Evolutionary conservation across 2,888 invertebrate species (phyloP), one percentile per base, ranked within the genome.

Genomic region (Phytoseiulus persimilis): DNA sequence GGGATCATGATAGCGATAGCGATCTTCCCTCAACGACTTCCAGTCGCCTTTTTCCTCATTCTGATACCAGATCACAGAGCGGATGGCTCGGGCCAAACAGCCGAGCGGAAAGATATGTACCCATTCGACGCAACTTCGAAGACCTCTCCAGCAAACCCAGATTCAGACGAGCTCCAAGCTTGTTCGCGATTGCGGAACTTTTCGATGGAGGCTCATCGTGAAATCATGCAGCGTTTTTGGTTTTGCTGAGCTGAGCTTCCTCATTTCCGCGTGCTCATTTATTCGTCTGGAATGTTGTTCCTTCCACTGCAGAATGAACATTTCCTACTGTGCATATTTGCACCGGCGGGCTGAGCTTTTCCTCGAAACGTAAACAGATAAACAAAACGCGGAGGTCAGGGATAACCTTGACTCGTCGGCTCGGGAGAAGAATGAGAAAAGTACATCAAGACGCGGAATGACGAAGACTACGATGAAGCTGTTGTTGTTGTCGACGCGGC

Each of bases 361-460:
- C 65, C 65, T 65, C 65, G 65, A 65, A 23, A 65, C 65, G 18
- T 18, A 65, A 65, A 65, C 65, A 65, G 65, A 65, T 65, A 65
- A 65, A 65, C 65, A 65, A 28, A 65, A 65, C 65, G 65, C 65
- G 18, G 65, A 65, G 65, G 65, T 65, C 65, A 65, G 65, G 23
- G 28, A 65, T 65, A 65, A 65, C 65, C 65, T 65, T 65, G 65
- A 65, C 65, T 65, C 65, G 65, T 65, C 65, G 11, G 65, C 65
- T 65, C 28, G 18, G 2, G 65, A 65, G 65, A 65, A 65, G 65
- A 65, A 65, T 65, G 65, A 65, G 65, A 65, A 18, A 65, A 65
- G 65, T 65, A 65, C 65, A 65, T 65, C 65, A 65, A 65, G 65
- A 65, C 65, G 65, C 65, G 65, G 65, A 65, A 65, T 65, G 65